A percentile compares a stretch with the other conserved stretches of the same genome.
Conservation (phyloP, 2,797 vertebrate genomes). For the Yasuhikotakia modesta region DNA sequence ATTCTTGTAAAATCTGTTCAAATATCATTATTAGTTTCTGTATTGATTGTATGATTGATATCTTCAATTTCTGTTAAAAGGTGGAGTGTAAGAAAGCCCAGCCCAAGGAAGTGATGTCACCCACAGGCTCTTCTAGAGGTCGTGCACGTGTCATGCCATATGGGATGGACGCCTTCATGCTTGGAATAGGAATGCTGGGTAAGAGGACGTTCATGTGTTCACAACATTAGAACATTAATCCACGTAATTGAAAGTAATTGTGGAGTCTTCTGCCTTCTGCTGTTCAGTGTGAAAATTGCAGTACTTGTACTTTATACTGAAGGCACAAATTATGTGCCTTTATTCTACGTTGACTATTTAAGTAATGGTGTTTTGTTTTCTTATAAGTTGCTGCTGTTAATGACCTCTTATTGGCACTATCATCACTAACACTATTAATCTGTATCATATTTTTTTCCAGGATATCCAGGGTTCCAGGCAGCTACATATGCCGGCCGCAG, state of each 20-base stretch:
- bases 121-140: constrained; percentile 93
- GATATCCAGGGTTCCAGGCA: constrained; percentile 97
- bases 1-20: no score
- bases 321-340: background rate
- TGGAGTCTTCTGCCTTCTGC: constrained; percentile 54
- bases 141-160: constrained; percentile 98
- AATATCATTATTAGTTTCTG: background rate
- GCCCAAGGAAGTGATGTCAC: constrained; percentile 99
- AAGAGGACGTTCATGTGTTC: constrained; percentile 62
- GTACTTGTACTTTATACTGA: background rate
- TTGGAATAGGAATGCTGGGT: constrained; percentile 99
- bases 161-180: constrained; percentile 99
- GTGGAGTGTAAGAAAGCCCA: constrained; percentile 99
- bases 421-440: background rate
- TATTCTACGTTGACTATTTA: background rate
- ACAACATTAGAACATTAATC: constrained; percentile 21
- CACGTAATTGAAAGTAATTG: background rate
- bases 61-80: constrained; percentile 71
- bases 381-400: background rate
- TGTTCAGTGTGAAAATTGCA: constrained; percentile 60
- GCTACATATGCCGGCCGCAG: constrained; percentile 97
- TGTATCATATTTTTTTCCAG: constrained; percentile 65
- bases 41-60: background rate
- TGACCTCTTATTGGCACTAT: no score
- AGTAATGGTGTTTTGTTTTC: no score